A percentile compares a stretch with the other conserved stretches of the same genome.
These are phyloP conservation scores for Sphinx pinastri DNA, from an alignment of 2,888 invertebrate genomes.

Conservation along the genomic window DNA sequence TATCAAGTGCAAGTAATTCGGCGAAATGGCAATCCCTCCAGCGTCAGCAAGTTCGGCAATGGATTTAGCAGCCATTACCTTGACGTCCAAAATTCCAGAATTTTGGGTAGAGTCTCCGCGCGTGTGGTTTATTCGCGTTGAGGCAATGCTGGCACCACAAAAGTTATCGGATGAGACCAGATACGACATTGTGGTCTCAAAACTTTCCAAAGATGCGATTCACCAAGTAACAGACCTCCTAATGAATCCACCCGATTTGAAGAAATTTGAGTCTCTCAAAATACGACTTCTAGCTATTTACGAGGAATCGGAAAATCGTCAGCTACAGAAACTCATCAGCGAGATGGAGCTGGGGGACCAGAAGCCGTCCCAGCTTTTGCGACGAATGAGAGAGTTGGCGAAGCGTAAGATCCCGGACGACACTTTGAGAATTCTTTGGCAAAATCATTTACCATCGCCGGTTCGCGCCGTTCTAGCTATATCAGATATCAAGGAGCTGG, in stretches of 20 bases:
- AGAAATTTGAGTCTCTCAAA: constrained; percentile 7
- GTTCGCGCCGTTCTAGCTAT: not conserved
- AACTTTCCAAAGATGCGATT: not conserved
- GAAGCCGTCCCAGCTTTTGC: too few species aligned
- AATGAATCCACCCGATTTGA: not conserved
- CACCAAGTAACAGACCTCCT: not conserved
- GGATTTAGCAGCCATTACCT: too few species aligned
- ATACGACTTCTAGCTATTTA: not conserved
- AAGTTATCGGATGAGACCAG: not conserved
- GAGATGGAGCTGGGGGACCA: too few species aligned
- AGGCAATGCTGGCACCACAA: too few species aligned
- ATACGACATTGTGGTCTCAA: not conserved
- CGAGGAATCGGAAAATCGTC: too few species aligned
- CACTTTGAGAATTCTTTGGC: constrained; percentile 5
- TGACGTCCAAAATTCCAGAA: too few species aligned
- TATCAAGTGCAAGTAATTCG: too few species aligned
- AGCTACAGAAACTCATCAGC: too few species aligned
- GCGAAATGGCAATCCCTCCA: too few species aligned
- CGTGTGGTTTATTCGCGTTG: too few species aligned
- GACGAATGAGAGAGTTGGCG: not conserved
- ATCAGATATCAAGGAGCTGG: not conserved
- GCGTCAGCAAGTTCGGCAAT: too few species aligned
- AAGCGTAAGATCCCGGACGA: not conserved
- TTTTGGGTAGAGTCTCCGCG: too few species aligned
- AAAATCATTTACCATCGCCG: not conserved